These are phyloP conservation scores for Ecdyonurus torrentis DNA, from an alignment of 2,888 invertebrate genomes.

Conservation along the genomic window DNA sequence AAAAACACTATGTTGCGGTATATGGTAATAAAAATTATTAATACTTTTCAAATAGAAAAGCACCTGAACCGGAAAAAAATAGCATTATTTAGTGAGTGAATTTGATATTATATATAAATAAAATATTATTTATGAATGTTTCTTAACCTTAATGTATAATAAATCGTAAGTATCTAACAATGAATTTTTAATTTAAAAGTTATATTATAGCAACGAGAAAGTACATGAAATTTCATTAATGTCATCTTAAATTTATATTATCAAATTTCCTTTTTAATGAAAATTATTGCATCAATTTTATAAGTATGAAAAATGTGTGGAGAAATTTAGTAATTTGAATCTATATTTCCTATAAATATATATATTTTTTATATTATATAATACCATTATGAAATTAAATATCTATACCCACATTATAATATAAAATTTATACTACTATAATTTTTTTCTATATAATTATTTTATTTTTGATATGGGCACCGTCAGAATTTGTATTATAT, in stretches of 20 bases:
- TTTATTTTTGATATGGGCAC: not conserved
- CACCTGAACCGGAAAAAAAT: not conserved
- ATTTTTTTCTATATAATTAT: not conserved
- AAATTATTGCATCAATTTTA: not conserved
- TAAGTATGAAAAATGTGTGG: not conserved
- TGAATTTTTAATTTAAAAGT: not conserved
- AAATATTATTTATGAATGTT: not conserved
- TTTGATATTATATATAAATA: no score
- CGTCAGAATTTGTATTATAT: not conserved
- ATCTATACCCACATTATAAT: not conserved
- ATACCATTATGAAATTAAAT: not conserved
- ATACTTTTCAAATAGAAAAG: not conserved
- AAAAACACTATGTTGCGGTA: not conserved
- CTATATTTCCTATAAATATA: no score
- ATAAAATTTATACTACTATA: not conserved
- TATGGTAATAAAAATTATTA: not conserved
- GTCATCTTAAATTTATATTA: constrained; percentile 9
- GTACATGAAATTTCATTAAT: constrained; percentile 9
- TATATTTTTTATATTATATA: not conserved
- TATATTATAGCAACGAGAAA: not conserved
- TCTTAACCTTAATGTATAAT: not conserved
- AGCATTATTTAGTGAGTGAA: no score
- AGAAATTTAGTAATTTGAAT: not conserved
- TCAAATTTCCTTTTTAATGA: constrained; percentile 2
- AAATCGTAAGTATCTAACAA: not conserved